Evolutionary conservation across 2,113 vertebrate species (phyloP), one percentile per base, ranked within the genome.

Genomic region (Theristicus caerulescens): DNA sequence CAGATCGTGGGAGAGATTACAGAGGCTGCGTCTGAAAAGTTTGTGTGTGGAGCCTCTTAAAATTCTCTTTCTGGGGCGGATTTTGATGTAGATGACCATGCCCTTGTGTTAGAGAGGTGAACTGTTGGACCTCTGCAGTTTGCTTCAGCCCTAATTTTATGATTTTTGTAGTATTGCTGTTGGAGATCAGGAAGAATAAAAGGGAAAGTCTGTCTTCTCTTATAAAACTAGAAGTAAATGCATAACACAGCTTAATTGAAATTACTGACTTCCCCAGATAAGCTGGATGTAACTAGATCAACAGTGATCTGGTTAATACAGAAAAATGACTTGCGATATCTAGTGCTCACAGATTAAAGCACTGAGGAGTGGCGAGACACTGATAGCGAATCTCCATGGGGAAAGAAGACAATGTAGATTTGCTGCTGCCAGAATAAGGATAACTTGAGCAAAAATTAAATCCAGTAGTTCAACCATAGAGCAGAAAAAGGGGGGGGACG

Each of bases 201-300:
- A 72, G 19, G 36, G 47, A 40, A 81, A 81, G 36, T 83, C 76
- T 91, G 20, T 82, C 83, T 94, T 81, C 61, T 49, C 47, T 85
- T 91, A 76, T 19, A 36, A 80, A 94, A 59, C 36, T 36, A 29
- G 58, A 89, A 96, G 52, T 71, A 91, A 95, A 89, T 69, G 81
- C 61, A 46, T 82, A 76, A 61, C 36, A 19, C 42, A 76, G 40
- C 62, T 92, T 94, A 91, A 89, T 67, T 78, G 89, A 82, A 94
- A 91, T 91, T 82, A 77, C 84, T 94, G 86, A 59, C 93, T 94
- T 93, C 66, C 73, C 88, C 49, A 82, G 83, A 91, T 61, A 91
- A 95, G 40, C 25, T 92, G 77, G 38, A 42, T 72, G 52, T 91
- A 93, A 91, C 52, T 58, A 24, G 29, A 95, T 81, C 94, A 83